Base-by-base conservation (phyloP, 2,888 invertebrate species). In the Nezara viridula region DNA sequence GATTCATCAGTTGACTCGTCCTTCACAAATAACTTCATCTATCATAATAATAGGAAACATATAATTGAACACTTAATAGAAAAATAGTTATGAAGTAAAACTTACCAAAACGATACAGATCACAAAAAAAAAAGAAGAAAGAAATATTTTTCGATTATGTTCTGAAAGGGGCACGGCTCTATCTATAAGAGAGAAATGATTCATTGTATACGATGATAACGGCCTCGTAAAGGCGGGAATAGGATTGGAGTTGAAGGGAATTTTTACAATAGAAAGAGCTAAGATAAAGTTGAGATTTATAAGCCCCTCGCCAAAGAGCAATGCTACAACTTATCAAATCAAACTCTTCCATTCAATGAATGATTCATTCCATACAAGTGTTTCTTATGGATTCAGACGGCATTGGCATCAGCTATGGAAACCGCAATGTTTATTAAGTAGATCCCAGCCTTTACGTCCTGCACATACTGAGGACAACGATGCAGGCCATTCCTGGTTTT, bases 201-300 rank as follows among this genome's bases (percentile, higher is more conserved):
- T 73, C 66, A 73, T 32, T 19, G 66, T 73, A 73, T 37, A 73
- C 66, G 37, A 73, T 73, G 32, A 73, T 37, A 73, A 32, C 66
- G 66, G 66, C 37, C 7, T 6, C 66, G 32, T 37, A 37, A 73
- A 21, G 19, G 3, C 19, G 66, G 37, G 37, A 37, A 19, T 73
- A 24, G 66, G 21, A 19, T 44, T 81, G 40, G 44, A 81, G 81
- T 44, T 81, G 81, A 40, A 40, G n/a, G 24, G 44, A 40, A 47
- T 40, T 81, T 81, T 81, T 6, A 81, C 44, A 47, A 44, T 81
- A 44, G 77, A 77, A 77, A 14, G 81, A 81, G 81, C 14, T 47
- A 47, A 47, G 81, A 81, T n/a, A 81, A 81, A 81, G n/a, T 81
- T 81, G 24, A 81, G 81, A 81, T 81, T 81, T 81, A 81, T 81